These are phyloP conservation scores for Creontiades dilutus DNA, from an alignment of 2,888 invertebrate genomes.

Conservation along the genomic window DNA sequence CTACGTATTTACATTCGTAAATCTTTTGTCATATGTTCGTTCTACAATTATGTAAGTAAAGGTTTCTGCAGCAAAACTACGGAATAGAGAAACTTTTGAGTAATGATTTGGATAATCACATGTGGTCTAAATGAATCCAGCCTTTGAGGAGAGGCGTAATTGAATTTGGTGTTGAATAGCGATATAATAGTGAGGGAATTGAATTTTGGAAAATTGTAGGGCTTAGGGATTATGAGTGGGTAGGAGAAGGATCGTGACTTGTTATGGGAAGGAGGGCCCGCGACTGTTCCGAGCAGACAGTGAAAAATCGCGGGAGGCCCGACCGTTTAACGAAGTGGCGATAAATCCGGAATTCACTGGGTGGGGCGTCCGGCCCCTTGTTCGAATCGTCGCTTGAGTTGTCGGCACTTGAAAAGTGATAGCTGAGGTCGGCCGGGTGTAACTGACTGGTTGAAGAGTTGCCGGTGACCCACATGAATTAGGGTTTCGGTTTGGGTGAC, in stretches of 20 bases:
- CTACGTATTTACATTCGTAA: no score
- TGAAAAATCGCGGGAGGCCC: conserved; percentile 5
- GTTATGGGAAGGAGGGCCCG: background rate
- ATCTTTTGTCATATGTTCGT: no score
- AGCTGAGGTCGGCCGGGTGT: background rate
- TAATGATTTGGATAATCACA: no score
- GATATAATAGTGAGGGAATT: no score
- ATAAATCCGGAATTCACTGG: conserved; percentile 19
- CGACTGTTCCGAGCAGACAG: conserved; percentile 11
- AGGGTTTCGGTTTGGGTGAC: background rate
- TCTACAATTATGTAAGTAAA: no score
- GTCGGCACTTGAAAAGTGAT: background rate
- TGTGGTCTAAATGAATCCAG: no score
- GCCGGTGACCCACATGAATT: background rate
- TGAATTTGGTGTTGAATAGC: no score
- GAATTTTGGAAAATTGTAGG: no score
- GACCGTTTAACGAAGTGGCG: conserved; percentile 30
- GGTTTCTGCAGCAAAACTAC: no score
- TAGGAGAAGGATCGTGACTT: background rate
- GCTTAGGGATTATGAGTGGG: no score
- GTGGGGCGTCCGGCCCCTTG: background rate
- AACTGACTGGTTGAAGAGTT: conserved; percentile 4
- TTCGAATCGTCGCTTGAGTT: conserved; percentile 15
- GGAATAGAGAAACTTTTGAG: no score
- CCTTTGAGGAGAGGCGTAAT: no score